These are phyloP conservation scores for Stegana nigrithorax DNA, from an alignment of 2,888 invertebrate species.

Conservation along the genomic window DNA sequence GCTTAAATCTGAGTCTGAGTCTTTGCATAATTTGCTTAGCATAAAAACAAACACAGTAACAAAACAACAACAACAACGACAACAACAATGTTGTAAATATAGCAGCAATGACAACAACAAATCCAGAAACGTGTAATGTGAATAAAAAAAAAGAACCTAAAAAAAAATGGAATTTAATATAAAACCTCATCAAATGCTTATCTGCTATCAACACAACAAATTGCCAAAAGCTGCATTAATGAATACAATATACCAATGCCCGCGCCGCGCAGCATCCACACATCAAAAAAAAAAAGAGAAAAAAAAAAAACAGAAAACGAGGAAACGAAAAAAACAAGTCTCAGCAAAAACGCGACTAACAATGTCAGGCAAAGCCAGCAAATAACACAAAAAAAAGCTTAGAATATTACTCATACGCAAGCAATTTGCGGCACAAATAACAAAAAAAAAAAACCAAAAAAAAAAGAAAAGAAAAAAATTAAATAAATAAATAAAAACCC, in stretches of 20 bases:
- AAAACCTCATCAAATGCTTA: slow-evolving; percentile 59
- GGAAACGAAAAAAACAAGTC: neutral
- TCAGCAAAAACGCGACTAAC: too few relatives aligned
- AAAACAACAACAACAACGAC: neutral
- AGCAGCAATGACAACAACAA: neutral
- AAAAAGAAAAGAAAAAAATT: too few relatives aligned
- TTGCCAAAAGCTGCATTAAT: slow-evolving; percentile 45
- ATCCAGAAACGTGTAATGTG: neutral
- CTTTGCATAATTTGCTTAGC: neutral
- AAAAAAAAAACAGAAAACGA: neutral
- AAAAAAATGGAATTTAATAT: slow-evolving; percentile 45
- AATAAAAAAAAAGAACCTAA: slow-evolving; percentile 18
- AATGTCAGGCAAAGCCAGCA: neutral
- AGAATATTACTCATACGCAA: slow-evolving; percentile 28
- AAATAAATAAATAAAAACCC: slow-evolving; percentile 6
- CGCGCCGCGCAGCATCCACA: neutral
- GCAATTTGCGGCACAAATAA: slow-evolving; percentile 32
- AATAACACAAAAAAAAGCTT: neutral
- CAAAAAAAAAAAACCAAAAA: too few relatives aligned
- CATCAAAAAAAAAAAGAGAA: neutral
- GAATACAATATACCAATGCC: slow-evolving; percentile 4
- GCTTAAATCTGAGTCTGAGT: slow-evolving; percentile 36
- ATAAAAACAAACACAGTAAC: too few relatives aligned
- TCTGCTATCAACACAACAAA: slow-evolving; percentile 54
- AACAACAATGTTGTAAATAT: neutral